Base-by-base conservation (phyloP, 2,888 invertebrate species). In the Plebejus argus region DNA sequence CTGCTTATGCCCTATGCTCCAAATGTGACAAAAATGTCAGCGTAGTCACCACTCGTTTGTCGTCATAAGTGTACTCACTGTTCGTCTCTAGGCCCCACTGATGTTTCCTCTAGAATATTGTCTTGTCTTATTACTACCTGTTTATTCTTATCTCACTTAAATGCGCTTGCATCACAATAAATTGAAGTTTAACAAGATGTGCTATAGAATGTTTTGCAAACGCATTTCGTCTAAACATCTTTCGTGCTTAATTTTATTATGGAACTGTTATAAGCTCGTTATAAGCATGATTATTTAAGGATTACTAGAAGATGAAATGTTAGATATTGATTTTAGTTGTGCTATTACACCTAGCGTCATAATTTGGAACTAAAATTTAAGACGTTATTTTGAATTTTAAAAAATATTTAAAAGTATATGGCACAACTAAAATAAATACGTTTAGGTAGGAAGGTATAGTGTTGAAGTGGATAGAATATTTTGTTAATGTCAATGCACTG, bases 241-340 rank as follows among this genome's bases (percentile, higher is more conserved):
- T 74, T 28, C 12, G 53, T 49, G 49, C 74, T 53, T 74, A 74
- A 74, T 28, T 49, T 49, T 74, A 53, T 53, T 28, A 74, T 18
- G 58, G 58, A 79, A 72, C 83, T 81, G 83, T 88, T 86, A 86
- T 84, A 86, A 87, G 93, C 92, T 83, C 81, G 83, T 88, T 86
- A 86, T 84, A 86, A 87, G 93, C 92, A 92, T 93, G 93, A 87
- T 90, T 90, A 88, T 90, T 89, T 91, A 90, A 89, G 87, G 88
- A 85, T 81, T 79, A 76, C 76, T 81, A 82, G 82, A 78, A 74
- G 79, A 81, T 80, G 79, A 78, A 70, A 61, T 79, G 76, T 78
- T 82, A 82, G 81, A 58, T 15, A 49, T 28, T 53, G 5, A 28
- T 53, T 74, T 49, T 74, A 20, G 74, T 74, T 74, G 53, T 49